These are phyloP conservation scores for Glyptemys insculpta DNA, from an alignment of 2,797 vertebrate species.

Conservation along the genomic window DNA sequence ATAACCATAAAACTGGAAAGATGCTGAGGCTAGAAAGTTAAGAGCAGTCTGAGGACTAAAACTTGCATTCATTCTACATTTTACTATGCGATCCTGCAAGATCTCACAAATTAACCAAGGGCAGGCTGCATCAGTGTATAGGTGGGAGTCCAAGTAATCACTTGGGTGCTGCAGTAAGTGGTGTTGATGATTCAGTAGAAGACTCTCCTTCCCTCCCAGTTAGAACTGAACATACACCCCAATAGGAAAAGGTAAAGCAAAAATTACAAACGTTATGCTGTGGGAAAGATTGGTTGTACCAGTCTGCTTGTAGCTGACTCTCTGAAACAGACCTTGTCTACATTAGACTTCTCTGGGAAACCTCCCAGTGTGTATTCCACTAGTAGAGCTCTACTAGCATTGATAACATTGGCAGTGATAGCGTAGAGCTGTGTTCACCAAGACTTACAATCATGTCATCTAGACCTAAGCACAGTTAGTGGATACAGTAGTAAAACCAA, in stretches of 20 bases:
- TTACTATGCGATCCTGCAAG: neutral
- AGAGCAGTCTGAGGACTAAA: neutral
- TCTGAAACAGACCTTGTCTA: neutral
- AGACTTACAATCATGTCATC: neutral
- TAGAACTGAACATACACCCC: accelerated
- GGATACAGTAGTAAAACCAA: neutral
- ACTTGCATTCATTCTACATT: neutral
- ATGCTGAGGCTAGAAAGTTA: neutral
- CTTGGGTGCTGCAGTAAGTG: neutral
- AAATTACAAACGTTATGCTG: neutral
- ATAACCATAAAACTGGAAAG: neutral
- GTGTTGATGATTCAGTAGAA: neutral
- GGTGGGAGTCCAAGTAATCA: neutral
- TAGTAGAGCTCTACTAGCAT: neutral
- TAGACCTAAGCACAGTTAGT: neutral
- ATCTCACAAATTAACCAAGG: neutral
- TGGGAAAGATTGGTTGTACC: neutral
- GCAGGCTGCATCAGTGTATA: neutral
- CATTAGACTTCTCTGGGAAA: neutral
- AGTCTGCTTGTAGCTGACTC: neutral
- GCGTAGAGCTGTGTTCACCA: neutral
- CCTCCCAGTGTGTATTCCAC: neutral
- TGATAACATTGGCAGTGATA: neutral
- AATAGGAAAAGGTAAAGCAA: neutral
- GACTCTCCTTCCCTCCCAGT: neutral